A percentile compares a stretch with the other conserved stretches of the same genome.
These are phyloP conservation scores for Drosophila cracens DNA, from an alignment of 2,888 invertebrate species.

Conservation along the genomic window DNA sequence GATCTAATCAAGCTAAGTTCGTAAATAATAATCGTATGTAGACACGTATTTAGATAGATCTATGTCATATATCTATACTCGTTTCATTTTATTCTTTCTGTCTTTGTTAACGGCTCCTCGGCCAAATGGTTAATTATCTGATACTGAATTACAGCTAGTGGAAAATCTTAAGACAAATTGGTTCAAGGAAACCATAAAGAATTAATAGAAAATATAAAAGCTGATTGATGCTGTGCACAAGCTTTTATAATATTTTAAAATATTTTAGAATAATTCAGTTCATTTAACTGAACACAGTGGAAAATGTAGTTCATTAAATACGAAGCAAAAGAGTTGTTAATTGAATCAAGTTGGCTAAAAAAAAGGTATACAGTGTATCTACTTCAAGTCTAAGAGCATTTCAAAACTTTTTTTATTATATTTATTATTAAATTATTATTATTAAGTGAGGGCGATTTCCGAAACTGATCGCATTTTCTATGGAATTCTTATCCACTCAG, in stretches of 20 bases:
- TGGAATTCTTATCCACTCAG: not conserved
- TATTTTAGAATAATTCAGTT: not conserved
- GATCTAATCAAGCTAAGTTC: slow-evolving; percentile 25
- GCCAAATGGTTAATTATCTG: not conserved
- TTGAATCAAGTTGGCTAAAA: not conserved
- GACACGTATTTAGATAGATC: slow-evolving; percentile 6
- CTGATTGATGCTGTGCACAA: not conserved
- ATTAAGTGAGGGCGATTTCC: not conserved
- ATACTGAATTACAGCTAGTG: not conserved
- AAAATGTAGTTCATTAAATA: not conserved
- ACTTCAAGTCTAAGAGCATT: not conserved
- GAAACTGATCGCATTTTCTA: not conserved
- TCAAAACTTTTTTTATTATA: not conserved
- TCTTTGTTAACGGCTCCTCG: not conserved
- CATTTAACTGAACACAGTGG: not conserved
- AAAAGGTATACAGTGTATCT: not conserved
- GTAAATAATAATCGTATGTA: not conserved
- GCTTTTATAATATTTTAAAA: not conserved
- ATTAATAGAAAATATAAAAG: not conserved
- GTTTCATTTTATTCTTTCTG: not conserved
- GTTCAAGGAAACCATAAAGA: not conserved
- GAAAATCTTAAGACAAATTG: not conserved
- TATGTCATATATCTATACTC: not conserved
- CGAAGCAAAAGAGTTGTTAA: not conserved
- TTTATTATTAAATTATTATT: too few species aligned